Evolutionary conservation across 2,113 vertebrate genomes (phyloP).

Genomic region (Coptodon bakossiorum): DNA sequence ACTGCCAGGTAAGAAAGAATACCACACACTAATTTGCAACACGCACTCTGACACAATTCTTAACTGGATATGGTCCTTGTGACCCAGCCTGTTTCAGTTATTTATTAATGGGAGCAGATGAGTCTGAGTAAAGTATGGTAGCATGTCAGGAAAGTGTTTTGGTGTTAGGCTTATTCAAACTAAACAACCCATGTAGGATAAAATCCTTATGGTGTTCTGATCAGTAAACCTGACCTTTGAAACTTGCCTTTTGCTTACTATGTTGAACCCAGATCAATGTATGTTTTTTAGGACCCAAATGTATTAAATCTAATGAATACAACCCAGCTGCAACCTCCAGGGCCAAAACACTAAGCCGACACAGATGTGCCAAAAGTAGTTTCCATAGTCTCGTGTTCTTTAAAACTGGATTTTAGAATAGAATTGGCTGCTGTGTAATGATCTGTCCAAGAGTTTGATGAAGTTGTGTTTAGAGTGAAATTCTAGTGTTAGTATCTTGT

Average conservation of each 20-base stretch:
- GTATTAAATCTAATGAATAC: background rate
- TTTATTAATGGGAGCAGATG: background rate
- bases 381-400: background rate
- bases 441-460: background rate
- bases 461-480: background rate
- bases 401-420: background rate
- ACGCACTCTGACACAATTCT: too few relatives aligned
- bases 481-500: background rate
- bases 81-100: background rate
- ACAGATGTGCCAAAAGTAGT: background rate
- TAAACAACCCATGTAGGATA: background rate
- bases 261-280: background rate
- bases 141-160: background rate
- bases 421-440: background rate
- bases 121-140: background rate
- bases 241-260: background rate
- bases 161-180: background rate
- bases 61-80: background rate
- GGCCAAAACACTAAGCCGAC: background rate
- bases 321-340: background rate
- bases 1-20: conserved; percentile 75
- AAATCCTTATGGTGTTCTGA: too few relatives aligned
- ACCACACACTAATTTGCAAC: background rate
- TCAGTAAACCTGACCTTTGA: background rate
- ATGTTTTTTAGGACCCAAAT: background rate